Base-by-base conservation (phyloP, 2,113 vertebrate species). In the Alaudala cheleensis region DNA sequence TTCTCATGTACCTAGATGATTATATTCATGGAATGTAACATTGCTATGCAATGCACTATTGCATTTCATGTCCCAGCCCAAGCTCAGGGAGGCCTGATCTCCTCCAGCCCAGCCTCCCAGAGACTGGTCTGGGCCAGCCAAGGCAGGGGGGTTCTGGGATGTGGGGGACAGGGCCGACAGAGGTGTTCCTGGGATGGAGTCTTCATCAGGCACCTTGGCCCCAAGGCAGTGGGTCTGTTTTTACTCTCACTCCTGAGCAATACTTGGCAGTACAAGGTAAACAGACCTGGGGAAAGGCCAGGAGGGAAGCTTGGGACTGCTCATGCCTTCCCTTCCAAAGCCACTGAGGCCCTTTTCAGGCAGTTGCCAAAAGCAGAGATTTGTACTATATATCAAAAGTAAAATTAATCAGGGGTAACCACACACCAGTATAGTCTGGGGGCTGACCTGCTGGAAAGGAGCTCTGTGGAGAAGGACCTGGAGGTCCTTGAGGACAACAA, bases 181-280 rank as follows among this genome's bases (percentile, higher is more conserved):
- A 19, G 34, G 12, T 45, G 18, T 3, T 56, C 10, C 50, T 64
- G 50, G n/a, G 40, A 39, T 28, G 19, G 58, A 47, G 14, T 22
- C n/a, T 20, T n/a, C 58, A 10, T 39, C 26, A 5, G 19, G 28
- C 14, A 10, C n/a, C 14, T 50, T 0, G 0, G 14, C 18, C 14
- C n/a, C 44, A 40, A 14, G 34, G 7, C 24, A 42, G 15, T 29
- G 24, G 19, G 5, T 24, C 14, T 70, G 29, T 9, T 60, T 50
- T 20, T 71, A 31, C 20, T 14, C 31, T 61, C 16, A 11, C 15
- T 42, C 56, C 45, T 44, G 56, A 44, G 56, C 56, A 31, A 20
- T 42, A 15, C 25, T 12, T 34, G 45, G 20, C 7, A 24, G 31
- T 21, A 61, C 31, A 21, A 61, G 25, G 31, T 4, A 51, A 44